Percentiles rank a stretch among this genome's conserved stretches.
Conservation (phyloP, 1,140 invertebrate species). For the Anoplolepis gracilipes region DNA sequence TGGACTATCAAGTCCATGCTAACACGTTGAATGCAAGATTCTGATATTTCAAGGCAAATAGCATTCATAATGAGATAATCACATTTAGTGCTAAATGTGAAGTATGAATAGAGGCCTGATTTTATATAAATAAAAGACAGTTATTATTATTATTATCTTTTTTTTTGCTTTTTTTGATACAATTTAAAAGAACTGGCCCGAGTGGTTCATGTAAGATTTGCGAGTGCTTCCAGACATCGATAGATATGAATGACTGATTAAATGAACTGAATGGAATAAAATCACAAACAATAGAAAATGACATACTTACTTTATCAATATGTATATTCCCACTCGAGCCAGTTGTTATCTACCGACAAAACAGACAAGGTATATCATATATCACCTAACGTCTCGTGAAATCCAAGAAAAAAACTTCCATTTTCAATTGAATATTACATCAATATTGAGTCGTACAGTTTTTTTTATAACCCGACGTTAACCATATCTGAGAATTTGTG, state of each 20-base stretch:
- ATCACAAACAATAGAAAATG: conserved; percentile 80
- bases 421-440: conserved; percentile 70
- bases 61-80: conserved; percentile 35
- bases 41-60: conserved; percentile 38
- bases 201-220: conserved; percentile 80
- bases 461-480: conserved; percentile 12
- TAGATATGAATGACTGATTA: conserved; percentile 60
- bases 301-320: conserved; percentile 83
- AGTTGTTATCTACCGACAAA: conserved; percentile 83
- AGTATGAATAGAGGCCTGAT: conserved; percentile 46
- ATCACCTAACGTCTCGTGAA: conserved; percentile 73
- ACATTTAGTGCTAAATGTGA: conserved; percentile 58
- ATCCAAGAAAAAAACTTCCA: conserved; percentile 68
- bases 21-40: conserved; percentile 23
- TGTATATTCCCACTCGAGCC: conserved; percentile 83
- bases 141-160: conserved; percentile 35
- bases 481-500: not conserved
- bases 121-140: conserved; percentile 32
- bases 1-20: not conserved
- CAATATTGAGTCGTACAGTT: conserved; percentile 36
- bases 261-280: conserved; percentile 77
- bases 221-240: conserved; percentile 61
- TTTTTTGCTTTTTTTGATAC: not conserved
- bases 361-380: conserved; percentile 82
- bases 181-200: conserved; percentile 77